A percentile compares a stretch with the other conserved stretches of the same genome.
phyloP scores from a whole-genome alignment of 2,113 vertebrate species.

The Addax nasomaculatus region DNA sequence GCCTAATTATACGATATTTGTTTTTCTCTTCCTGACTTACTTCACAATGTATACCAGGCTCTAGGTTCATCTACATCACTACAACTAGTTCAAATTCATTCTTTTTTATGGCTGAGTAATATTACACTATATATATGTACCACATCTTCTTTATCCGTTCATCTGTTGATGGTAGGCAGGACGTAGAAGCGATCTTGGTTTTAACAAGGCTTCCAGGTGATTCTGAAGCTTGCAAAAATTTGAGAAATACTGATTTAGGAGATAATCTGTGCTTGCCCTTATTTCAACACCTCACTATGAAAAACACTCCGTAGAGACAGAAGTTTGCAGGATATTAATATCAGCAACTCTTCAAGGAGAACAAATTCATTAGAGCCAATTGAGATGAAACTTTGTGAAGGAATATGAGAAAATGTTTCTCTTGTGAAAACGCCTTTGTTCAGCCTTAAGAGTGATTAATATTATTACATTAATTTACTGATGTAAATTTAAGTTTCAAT shows the following conservation, averaged over 20 bases:
- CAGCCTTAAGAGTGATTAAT: neutral
- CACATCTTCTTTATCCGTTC: neutral
- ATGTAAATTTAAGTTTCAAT: neutral
- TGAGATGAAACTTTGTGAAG: neutral
- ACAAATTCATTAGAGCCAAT: neutral
- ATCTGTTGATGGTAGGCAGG: neutral
- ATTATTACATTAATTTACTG: neutral
- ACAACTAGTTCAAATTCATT: neutral
- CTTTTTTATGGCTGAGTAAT: neutral
- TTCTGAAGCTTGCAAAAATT: neutral
- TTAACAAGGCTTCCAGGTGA: neutral
- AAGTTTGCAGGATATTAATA: neutral
- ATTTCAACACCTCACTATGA: neutral
- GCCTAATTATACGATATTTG: fast-evolving
- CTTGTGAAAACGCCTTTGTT: neutral
- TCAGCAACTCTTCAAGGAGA: neutral
- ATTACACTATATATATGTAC: neutral
- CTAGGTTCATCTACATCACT: neutral
- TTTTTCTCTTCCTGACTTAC: neutral
- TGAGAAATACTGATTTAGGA: neutral
- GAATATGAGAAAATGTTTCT: neutral
- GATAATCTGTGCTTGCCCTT: neutral
- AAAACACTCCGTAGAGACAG: neutral
- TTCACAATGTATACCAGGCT: neutral
- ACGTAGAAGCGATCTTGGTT: neutral